Base-by-base conservation (phyloP, 2,888 invertebrate genomes). In the Caenorhabditis sp. region DNA sequence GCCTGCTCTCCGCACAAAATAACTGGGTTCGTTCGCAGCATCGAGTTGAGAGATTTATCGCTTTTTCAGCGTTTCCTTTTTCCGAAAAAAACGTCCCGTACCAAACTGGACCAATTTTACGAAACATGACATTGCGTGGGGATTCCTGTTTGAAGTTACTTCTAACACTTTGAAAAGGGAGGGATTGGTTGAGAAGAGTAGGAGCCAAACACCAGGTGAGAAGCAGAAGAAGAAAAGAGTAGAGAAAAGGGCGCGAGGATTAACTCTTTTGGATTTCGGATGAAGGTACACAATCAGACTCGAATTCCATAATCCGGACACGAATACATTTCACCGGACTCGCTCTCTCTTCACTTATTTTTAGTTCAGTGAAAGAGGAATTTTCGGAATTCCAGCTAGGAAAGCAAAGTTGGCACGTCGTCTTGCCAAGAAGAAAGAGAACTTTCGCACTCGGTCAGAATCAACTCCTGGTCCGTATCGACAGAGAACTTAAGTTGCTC, bases 1-100 rank as follows among this genome's bases (percentile, higher is more conserved):
- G 40, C 47, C 6, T 40, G 40, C 9, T 40, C 40, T 6, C 40
- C 9, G 2, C 47, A 74, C 65, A 72, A 72, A 72, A 72, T 72
- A 72, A 72, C 72, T 72, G 72, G 72, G 64, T 72, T 64, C 64
- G 64, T 72, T 64, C 64, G 47, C n/a, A 26, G 40, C 40, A 55
- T 40, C 26, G 35, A 28, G 51, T 69, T 70, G 70, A 70, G 50
- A 72, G 72, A 72, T 72, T 72, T 64, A 72, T 72, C 55, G 56
- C 44, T 62, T 64, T 72, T 72, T 71, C 37, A 40, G 26, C 11
- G 40, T 8, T 40, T 40, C 13, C n/a, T 37, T 61, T 51, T 60
- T 40, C 51, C 18, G 20, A 44, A 28, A 28, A 40, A 13, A 40
- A 13, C 2, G 26, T n/a, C n/a, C n/a, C 55, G n/a, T 13, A n/a